Evolutionary conservation across 2,797 vertebrate genomes (phyloP).

Genomic region (Sebastes jordani): DNA sequence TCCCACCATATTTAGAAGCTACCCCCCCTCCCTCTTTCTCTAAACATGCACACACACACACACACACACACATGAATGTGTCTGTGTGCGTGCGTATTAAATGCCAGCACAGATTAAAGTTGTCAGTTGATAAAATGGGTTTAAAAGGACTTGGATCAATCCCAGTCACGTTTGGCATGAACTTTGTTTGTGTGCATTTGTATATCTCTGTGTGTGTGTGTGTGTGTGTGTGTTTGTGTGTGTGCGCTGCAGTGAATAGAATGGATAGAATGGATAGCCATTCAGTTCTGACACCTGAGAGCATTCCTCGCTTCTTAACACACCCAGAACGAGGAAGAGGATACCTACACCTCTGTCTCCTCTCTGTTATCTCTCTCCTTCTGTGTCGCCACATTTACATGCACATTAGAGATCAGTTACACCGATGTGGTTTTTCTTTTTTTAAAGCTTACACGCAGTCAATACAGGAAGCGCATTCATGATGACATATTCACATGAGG

Average conservation of each 20-base stretch:
- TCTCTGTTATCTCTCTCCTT: slow-evolving; percentile 9
- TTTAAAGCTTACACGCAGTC: neutral
- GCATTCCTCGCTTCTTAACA: slow-evolving; percentile 59
- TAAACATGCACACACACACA: neutral
- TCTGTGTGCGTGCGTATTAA: slow-evolving; percentile 35
- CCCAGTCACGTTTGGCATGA: slow-evolving; percentile 12
- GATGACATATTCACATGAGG: neutral
- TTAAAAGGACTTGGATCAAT: slow-evolving; percentile 46
- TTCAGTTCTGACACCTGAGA: slow-evolving; percentile 69
- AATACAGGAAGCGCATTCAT: neutral
- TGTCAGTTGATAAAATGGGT: slow-evolving; percentile 49
- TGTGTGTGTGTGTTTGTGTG: neutral
- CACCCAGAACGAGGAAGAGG: slow-evolving; percentile 48
- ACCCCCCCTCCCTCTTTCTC: neutral
- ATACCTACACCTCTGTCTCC: slow-evolving; percentile 19
- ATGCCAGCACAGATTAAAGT: slow-evolving; percentile 54
- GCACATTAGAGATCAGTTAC: neutral
- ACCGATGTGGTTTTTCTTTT: neutral
- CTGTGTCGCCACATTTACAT: slow-evolving; percentile 15
- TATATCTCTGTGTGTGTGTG: neutral
- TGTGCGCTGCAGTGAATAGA: slow-evolving; percentile 22
- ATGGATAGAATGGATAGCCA: slow-evolving; percentile 42
- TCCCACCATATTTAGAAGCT: slow-evolving; percentile 79
- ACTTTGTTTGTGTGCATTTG: neutral
- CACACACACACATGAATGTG: neutral